Evolutionary conservation across 1,140 invertebrate species (phyloP).

Genomic region (Episyrphus balteatus): DNA sequence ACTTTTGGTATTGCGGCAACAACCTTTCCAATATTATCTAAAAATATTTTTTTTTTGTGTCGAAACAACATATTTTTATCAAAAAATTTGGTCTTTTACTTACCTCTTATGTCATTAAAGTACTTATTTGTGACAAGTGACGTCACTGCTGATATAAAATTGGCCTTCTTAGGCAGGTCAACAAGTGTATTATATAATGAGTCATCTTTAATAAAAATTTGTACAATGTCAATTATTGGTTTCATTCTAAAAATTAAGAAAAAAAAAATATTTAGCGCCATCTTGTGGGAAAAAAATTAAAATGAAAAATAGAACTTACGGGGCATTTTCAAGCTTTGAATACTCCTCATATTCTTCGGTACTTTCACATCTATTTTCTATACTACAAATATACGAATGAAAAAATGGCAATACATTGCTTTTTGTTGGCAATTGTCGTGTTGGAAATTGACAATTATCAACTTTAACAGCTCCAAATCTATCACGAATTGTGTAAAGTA

Average conservation of each 20-base stretch:
- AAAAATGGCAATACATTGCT: conserved; percentile 48
- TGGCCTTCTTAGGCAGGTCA: conserved; percentile 45
- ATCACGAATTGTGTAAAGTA: conserved; percentile 30
- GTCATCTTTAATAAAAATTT: conserved; percentile 39
- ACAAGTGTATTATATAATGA: conserved; percentile 40
- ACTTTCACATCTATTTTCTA: conserved; percentile 48
- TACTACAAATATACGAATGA: conserved; percentile 53
- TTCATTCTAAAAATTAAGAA: conserved; percentile 26
- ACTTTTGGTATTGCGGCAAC: conserved; percentile 25
- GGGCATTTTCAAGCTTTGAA: conserved; percentile 47
- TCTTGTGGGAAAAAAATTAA: neutral
- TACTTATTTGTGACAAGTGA: conserved; percentile 46
- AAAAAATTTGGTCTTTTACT: conserved; percentile 12
- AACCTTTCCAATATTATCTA: conserved; percentile 23
- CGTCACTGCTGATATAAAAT: conserved; percentile 46
- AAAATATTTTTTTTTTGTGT: too few species aligned
- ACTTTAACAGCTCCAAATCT: conserved; percentile 23
- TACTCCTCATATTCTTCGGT: conserved; percentile 47
- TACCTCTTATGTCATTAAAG: conserved; percentile 45
- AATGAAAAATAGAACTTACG: conserved; percentile 37
- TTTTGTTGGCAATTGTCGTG: conserved; percentile 46
- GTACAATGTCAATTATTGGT: conserved; percentile 37
- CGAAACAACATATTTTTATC: too few species aligned
- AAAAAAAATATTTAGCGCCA: neutral
- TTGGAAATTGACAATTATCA: conserved; percentile 44